Evolutionary conservation across 2,113 vertebrate species (phyloP).

Genomic region (Emydocephalus ijimae): DNA sequence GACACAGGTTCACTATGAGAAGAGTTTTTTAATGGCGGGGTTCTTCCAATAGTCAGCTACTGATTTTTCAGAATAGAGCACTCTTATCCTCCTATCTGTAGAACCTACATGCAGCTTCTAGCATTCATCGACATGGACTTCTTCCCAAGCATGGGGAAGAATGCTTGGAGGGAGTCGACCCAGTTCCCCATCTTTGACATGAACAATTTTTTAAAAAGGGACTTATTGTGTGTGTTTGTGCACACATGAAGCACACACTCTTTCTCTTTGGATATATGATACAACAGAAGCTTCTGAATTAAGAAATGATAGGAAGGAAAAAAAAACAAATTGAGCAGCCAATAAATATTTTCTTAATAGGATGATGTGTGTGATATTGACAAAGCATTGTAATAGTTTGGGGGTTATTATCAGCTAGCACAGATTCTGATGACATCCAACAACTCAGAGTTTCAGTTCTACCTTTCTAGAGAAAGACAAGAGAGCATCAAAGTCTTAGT

Average conservation of each 20-base stretch:
- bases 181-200: neutral
- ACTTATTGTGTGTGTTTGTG: neutral
- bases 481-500: neutral
- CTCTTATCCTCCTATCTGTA: neutral
- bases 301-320: neutral
- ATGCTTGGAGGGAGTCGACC: neutral
- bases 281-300: neutral
- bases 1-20: neutral
- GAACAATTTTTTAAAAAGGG: neutral
- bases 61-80: neutral
- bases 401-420: neutral
- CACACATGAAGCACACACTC: neutral
- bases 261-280: too few species aligned
- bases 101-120: neutral
- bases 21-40: neutral
- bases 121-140: too few species aligned
- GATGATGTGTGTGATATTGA: neutral
- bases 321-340: neutral
- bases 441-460: neutral
- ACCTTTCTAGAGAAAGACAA: neutral
- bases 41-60: neutral
- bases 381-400: neutral
- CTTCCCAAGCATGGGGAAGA: neutral
- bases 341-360: neutral
- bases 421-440: neutral